Percentiles rank a stretch among this genome's conserved stretches.
Evolutionary conservation across 2,113 vertebrate genomes (phyloP).

Genomic region (Cettia cetti): DNA sequence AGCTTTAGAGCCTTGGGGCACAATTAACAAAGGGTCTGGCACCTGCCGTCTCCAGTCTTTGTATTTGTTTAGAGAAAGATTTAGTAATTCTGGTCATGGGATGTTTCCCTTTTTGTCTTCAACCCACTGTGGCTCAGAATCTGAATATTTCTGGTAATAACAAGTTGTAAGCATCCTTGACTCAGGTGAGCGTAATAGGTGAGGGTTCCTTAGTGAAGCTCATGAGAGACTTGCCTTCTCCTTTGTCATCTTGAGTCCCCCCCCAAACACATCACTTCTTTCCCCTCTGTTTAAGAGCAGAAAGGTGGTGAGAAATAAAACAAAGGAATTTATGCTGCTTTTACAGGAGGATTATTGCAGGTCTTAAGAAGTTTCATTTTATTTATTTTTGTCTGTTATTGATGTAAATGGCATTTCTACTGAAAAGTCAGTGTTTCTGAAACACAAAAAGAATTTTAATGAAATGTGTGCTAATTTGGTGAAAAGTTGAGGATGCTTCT

Average conservation of each 20-base stretch:
- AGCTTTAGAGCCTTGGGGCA: constrained; percentile 11
- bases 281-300: not conserved
- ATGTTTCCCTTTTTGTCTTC: not conserved
- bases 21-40: constrained; percentile 31
- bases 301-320: not conserved
- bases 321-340: not conserved
- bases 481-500: not conserved
- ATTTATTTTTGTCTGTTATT: not conserved
- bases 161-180: not conserved
- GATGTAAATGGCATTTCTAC: not conserved
- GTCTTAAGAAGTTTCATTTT: not conserved
- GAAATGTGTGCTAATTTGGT: not conserved
- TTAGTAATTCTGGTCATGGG: not conserved
- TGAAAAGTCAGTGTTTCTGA: not conserved
- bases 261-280: accelerated
- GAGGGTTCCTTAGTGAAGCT: not conserved
- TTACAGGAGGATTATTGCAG: not conserved
- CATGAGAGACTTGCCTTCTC: not conserved
- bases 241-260: not conserved
- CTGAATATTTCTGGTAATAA: not conserved
- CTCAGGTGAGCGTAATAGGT: not conserved
- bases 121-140: not conserved
- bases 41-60: not conserved
- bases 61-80: not conserved
- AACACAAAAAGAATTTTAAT: not conserved